phyloP scores from a whole-genome alignment of 2,888 invertebrate genomes.

The Stenichneumon culpator region DNA sequence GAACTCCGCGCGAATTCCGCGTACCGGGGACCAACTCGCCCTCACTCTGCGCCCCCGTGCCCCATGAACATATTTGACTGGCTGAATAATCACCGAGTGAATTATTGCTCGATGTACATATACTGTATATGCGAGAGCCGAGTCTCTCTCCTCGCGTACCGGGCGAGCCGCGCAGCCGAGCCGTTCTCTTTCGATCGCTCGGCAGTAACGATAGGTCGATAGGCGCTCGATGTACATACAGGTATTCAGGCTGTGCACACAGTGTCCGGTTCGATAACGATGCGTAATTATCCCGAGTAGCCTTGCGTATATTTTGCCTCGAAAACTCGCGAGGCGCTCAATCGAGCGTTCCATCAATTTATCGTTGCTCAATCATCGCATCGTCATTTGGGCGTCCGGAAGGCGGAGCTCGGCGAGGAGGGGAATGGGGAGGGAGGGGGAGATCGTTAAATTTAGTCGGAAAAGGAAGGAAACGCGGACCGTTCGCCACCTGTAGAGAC shows the following conservation, averaged over 20 bases:
- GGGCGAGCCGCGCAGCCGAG: slow-evolving; percentile 18
- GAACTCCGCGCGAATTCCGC: slow-evolving; percentile 60
- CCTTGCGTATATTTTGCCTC: slow-evolving; percentile 43
- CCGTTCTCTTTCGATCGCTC: background rate
- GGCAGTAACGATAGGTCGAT: slow-evolving; percentile 44
- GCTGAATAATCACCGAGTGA: slow-evolving; percentile 65
- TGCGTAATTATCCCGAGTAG: slow-evolving; percentile 40
- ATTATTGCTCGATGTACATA: slow-evolving; percentile 58
- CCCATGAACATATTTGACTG: slow-evolving; percentile 68
- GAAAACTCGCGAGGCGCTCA: slow-evolving; percentile 5
- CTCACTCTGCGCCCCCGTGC: slow-evolving; percentile 53
- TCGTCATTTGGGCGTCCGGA: slow-evolving; percentile 7
- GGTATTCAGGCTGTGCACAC: slow-evolving; percentile 15
- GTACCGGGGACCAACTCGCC: slow-evolving; percentile 58
- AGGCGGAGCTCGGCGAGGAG: background rate
- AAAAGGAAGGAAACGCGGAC: slow-evolving; percentile 11
- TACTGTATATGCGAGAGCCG: slow-evolving; percentile 23
- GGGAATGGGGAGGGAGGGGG: too few relatives aligned
- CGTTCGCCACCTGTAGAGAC: slow-evolving; percentile 56
- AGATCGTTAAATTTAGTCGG: slow-evolving; percentile 22
- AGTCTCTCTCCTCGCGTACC: background rate
- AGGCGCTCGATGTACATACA: slow-evolving; percentile 28
- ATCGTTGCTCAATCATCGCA: slow-evolving; percentile 21
- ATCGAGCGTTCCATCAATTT: slow-evolving; percentile 16
- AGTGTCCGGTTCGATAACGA: slow-evolving; percentile 17